Base-by-base conservation (phyloP, 1,140 invertebrate genomes). In the Diorhabda sublineata region DNA sequence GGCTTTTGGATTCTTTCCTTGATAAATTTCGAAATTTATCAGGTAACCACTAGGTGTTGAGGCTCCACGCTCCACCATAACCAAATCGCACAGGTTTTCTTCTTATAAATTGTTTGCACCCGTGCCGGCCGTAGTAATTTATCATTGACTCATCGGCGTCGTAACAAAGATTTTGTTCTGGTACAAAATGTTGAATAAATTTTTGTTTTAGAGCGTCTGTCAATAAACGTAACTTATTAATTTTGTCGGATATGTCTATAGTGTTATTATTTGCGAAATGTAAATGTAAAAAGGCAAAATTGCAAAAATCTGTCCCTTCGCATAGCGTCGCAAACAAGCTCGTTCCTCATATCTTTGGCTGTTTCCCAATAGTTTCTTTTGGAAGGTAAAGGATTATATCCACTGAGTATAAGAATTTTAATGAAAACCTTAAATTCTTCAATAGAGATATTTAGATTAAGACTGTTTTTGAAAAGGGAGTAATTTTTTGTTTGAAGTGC, bases 81-180 rank as follows among this genome's bases (percentile, higher is more conserved):
- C 70, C 70, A 59, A 61, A 74, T 56, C 66, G 41, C 42, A 75
- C 67, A 2, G 74, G 69, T 63, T 74, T 75, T 11, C 72, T 68
- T 42, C 58, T 56, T 44, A 75, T 75, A 47, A 69, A 74, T 63
- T 75, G 74, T 58, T 76, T 75, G 45, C 71, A 71, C 11, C 74
- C 69, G 67, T 76, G 73, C 6, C 68, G 64, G 11, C 74, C 75
- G 58, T 67, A 76, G 62, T 74, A 77, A 3, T 69, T 60, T 26
- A 69, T 69, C 61, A 69, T 58, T 11, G 67, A 69, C 45, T 69
- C 61, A 26, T 69, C 41, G 52, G 52, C 52, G 52, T n/a, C 52
- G 42, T 64, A 69, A 5, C 60, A 9, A 3, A 69, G 43, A 64
- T 64, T 69, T 58, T 63, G 3, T 58, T 69, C 61, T 45, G 62